Base-by-base conservation (phyloP, 2,888 invertebrate genomes). In the Aromia moschata region DNA sequence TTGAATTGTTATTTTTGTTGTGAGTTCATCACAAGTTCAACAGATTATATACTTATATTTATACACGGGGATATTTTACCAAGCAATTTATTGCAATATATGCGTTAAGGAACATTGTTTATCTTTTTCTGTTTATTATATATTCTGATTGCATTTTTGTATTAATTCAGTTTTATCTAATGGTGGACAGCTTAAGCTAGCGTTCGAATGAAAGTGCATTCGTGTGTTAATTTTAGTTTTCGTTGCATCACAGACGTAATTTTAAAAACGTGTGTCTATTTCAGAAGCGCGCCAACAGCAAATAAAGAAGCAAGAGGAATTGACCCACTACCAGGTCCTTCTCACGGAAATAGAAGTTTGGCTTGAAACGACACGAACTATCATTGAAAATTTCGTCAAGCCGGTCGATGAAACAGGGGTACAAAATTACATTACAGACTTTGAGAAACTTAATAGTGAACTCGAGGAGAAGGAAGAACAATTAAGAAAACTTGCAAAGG, bases 311-410 rank as follows among this genome's bases (percentile, higher is more conserved):
- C 82, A 83, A 46, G 74, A 82, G 46, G 85, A 88, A 73, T 77
- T 88, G 20, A 77, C 80, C 70, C 78, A 82, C 60, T 87, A 87
- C 72, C 83, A 83, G 73, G 70, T 71, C 17, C 79, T 85, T 67
- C 76, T 87, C 33, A 75, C 74, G n/a, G 83, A 85, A 68, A 79
- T 86, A 16, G 85, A 86, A 74, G 71, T 79, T 36, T 87, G 87
- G 87, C 77, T 86, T 31, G 76, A 78, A 56, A 79, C 80, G 1
- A 81, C 83, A 2, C 79, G 79, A 36, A 64, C 74, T 54, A 76
- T 74, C 18, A 66, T 82, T 11, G 65, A 68, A 33, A 65, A 38
- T 12, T 68, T 70, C 47, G 52, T 64, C 11, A 56, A 51, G 38
- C 67, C 69, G 0, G 64, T 58, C 14, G 65, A 69, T 33, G 76